Conservation (phyloP, 1,140 invertebrate species). For the Aphaenogaster rudis region DNA sequence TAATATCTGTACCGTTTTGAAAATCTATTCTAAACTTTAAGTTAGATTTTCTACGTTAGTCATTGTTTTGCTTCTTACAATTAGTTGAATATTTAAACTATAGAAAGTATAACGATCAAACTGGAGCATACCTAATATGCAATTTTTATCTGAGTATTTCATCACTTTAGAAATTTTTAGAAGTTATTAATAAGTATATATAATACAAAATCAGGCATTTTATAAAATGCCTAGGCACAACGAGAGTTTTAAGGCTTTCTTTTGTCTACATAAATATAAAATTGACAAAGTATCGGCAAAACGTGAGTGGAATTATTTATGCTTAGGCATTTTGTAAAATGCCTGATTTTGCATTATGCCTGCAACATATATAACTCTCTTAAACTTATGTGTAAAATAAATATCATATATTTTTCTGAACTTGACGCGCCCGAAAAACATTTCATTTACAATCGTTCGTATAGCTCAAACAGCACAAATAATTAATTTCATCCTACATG, state of each 20-base stretch:
- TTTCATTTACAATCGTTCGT: not conserved
- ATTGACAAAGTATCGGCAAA: too few relatives aligned
- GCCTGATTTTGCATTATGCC: too few relatives aligned
- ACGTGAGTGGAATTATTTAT: too few relatives aligned
- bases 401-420: not conserved
- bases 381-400: not conserved
- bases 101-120: too few relatives aligned
- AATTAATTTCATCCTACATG: constrained; percentile 47
- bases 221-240: too few relatives aligned
- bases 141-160: not conserved
- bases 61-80: not conserved
- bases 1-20: not conserved
- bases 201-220: not conserved
- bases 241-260: too few relatives aligned
- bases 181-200: not conserved
- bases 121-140: too few relatives aligned
- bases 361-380: not conserved
- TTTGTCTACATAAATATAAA: too few relatives aligned
- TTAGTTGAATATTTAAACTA: too few relatives aligned
- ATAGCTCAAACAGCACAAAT: not conserved
- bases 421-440: not conserved
- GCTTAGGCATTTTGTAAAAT: too few relatives aligned
- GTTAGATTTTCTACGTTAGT: not conserved
- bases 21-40: not conserved
- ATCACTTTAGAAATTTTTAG: not conserved